Evolutionary conservation across 2,113 vertebrate genomes (phyloP), one percentile per base, ranked within the genome.

Genomic region (Baryphthengus martii): DNA sequence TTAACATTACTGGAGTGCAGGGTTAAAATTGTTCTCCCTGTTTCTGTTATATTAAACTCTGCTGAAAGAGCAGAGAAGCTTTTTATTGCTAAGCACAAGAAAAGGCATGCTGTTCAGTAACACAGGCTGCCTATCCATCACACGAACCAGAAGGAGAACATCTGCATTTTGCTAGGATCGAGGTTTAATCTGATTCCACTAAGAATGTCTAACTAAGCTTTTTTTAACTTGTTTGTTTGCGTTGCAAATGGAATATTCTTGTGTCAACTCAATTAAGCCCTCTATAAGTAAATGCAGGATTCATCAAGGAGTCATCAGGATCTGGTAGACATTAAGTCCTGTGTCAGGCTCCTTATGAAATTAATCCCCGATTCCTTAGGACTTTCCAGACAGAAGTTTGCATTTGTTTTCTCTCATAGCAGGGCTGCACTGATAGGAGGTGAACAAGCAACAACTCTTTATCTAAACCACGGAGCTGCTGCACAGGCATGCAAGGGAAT

Each of bases 381-480:
- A 87, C 72, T 68, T 96, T 94, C 55, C 81, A 94, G 88, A 20
- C 25, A 58, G 47, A 40, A 61, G 59, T 56, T 70, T 86, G 73
- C 39, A 66, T 94, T 84, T 92, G 76, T 79, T 77, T 94, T 96
- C 74, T 92, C 45, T 95, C 89, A 65, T 33, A 73, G 47, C 82
- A 92, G 63, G 17, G 29, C 44, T 50, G 53, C 39, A 25, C 24
- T 80, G 93, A 93, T 73, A 85, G 52, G 66, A 80, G 75, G 53
- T 18, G 70, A 93, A 74, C 24, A 53, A 91, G 71, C 44, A 91
- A 13, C 47, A 90, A 55, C 50, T 77, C 70, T 71, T 92, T 91
- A 87, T 96, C 95, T 95, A 39, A 89, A 76, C 66, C 83, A 53
- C 89, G 56, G 86, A 84, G 73, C 67, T 53, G 40, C 74, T 88